A percentile compares a stretch with the other conserved stretches of the same genome.
Conservation (phyloP, 2,113 vertebrate species). For the Xyrauchen texanus region DNA sequence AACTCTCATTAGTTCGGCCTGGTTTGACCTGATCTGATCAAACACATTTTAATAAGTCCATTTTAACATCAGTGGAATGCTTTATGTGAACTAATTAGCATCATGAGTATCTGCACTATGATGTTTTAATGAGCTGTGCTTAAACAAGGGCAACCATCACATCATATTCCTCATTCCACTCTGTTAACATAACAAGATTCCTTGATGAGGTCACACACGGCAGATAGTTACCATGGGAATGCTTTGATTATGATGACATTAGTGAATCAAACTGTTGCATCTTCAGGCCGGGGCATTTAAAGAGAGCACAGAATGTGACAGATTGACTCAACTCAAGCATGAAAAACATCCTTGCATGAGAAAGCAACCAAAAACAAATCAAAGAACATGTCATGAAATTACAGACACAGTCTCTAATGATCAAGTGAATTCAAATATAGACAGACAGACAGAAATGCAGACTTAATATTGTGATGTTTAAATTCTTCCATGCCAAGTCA, state of each 20-base stretch:
- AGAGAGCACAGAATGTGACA: too few species aligned
- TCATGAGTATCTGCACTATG: neutral
- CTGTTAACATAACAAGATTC: neutral
- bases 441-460: too few species aligned
- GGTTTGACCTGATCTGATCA: constrained; percentile 44
- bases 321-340: too few species aligned
- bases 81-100: neutral
- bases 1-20: neutral
- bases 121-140: constrained; percentile 3
- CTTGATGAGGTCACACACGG: neutral
- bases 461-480: too few species aligned
- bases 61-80: neutral
- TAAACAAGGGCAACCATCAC: neutral
- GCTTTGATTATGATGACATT: constrained; percentile 1
- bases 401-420: too few species aligned
- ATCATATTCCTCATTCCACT: neutral
- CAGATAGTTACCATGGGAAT: neutral
- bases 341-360: too few species aligned
- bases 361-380: too few species aligned
- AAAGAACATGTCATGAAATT: too few species aligned
- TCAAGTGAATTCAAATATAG: too few species aligned
- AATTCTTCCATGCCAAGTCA: too few species aligned
- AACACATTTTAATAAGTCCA: constrained; percentile 33
- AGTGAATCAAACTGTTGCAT: neutral
- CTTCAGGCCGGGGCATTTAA: neutral